Evolutionary conservation across 2,797 vertebrate genomes (phyloP), one percentile per base, ranked within the genome.

Genomic region (Bryconaethiops microstoma): DNA sequence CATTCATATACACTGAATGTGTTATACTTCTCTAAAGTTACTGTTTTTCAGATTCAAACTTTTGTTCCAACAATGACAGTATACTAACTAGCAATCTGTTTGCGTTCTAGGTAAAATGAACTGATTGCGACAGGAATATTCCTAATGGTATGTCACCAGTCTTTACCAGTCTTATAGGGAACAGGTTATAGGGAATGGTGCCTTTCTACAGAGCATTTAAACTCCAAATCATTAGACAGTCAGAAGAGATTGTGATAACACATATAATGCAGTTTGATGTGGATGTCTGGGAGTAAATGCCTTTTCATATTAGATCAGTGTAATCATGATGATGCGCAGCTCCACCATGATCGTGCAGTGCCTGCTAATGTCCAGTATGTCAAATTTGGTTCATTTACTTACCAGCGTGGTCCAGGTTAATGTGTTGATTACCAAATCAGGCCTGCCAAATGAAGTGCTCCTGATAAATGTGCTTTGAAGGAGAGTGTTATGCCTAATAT

Each of bases 221-320:
- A 35, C 62, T 64, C 25, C 59, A 62, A 14, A 45, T 50, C 64
- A 52, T 67, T 48, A n/a, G 8, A 45, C 60, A 80, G 71, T 57
- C 48, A 71, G 63, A 23, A 14, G 35, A 39, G 42, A 55, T 62
- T 64, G 16, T 63, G 71, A n/a, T 74, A 40, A 25, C 14, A 40
- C 45, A 77, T 60, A 42, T 78, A 75, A 79, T 75, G 13, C 52
- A 76, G 63, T 52, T 70, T 77, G n/a, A 67, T 75, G 52, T 76
- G 19, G 80, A 80, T 79, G 74, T 72, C 59, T 84, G 16, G 9
- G n/a, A 77, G 65, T 70, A 50, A 85, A 77, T 68, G 45, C 59
- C 69, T 77, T 63, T 80, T 82, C 69, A 48, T 71, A 77, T 83
- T 85, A 78, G 69, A 80, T 83, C 25, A 77, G 55, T 54, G 55